A percentile compares a stretch with the other conserved stretches of the same genome.
phyloP scores from a whole-genome alignment of 2,888 invertebrate genomes.

The Drosophila hawaiiensis region DNA sequence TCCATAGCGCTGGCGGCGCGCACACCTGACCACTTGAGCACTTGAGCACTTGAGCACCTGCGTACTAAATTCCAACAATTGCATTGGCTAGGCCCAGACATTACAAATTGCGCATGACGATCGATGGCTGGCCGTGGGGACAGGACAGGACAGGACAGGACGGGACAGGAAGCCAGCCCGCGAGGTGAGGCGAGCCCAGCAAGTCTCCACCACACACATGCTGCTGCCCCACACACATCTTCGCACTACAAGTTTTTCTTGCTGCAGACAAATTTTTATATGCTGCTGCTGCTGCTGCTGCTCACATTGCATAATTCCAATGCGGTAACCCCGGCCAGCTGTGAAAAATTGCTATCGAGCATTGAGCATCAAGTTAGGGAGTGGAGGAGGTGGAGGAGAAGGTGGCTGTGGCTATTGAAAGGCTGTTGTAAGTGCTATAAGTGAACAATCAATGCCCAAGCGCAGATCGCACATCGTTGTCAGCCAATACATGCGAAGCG shows the following conservation, averaged over 20 bases:
- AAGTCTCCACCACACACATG: conserved; percentile 27
- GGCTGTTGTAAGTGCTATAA: conserved; percentile 1
- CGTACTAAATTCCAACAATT: conserved; percentile 47
- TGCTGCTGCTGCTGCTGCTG: conserved; percentile 28
- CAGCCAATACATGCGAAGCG: conserved; percentile 64
- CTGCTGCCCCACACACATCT: conserved; percentile 54
- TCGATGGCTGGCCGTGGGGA: conserved; percentile 13
- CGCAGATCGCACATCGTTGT: conserved; percentile 74
- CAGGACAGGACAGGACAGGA: not conserved
- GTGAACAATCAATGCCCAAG: conserved; percentile 61
- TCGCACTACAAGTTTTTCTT: conserved; percentile 50
- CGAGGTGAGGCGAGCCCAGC: not conserved
- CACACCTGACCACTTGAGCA: conserved; percentile 58
- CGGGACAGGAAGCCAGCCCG: conserved; percentile 45
- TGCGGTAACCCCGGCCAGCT: conserved; percentile 73
- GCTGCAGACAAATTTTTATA: conserved; percentile 63
- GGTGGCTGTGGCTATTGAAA: conserved; percentile 15
- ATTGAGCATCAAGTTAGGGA: conserved; percentile 1
- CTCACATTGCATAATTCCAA: conserved; percentile 61
- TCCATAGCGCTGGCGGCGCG: conserved; percentile 15
- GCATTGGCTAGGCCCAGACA: conserved; percentile 25
- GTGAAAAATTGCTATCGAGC: conserved; percentile 56
- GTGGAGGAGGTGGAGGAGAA: not conserved
- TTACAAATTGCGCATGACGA: conserved; percentile 48
- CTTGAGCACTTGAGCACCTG: conserved; percentile 67